Percentiles rank a stretch among this genome's conserved stretches.
phyloP scores from a whole-genome alignment of 2,113 vertebrate genomes.

The Dicrurus megarhynchus region DNA sequence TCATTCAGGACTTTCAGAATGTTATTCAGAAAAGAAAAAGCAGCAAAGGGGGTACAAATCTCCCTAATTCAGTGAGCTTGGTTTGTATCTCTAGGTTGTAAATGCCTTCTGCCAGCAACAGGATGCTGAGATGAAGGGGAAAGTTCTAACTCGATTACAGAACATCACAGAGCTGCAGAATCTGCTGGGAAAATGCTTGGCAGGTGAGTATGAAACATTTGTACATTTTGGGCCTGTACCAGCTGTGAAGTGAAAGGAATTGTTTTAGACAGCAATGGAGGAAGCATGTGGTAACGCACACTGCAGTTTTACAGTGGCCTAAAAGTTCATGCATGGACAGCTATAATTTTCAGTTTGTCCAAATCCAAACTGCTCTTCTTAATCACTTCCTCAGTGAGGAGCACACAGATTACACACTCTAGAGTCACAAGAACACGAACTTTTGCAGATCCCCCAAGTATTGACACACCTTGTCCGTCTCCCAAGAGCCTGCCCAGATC shows the following conservation, averaged over 20 bases:
- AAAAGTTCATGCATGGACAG: neutral
- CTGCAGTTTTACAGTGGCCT: neutral
- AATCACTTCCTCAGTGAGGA: neutral
- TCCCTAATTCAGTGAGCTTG: neutral
- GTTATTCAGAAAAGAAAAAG: neutral
- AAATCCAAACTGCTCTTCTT: neutral
- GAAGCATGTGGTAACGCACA: neutral
- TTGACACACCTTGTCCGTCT: neutral
- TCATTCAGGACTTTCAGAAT: neutral
- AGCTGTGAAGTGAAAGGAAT: neutral
- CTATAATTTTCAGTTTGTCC: neutral
- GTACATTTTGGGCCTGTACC: neutral
- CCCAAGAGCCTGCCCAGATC: neutral
- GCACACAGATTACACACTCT: neutral
- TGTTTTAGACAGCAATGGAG: neutral
- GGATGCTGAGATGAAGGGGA: conserved; percentile 90
- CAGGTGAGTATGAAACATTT: conserved; percentile 72
- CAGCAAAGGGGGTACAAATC: neutral
- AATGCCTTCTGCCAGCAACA: conserved; percentile 90
- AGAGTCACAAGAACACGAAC: neutral
- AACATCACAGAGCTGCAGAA: conserved; percentile 90
- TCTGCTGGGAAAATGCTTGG: conserved; percentile 82
- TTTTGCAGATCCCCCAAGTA: neutral
- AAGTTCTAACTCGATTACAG: conserved; percentile 88
- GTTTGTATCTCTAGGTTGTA: conserved; percentile 77